Conservation (phyloP, 2,888 invertebrate species). For the Drosophila neonasuta region DNA sequence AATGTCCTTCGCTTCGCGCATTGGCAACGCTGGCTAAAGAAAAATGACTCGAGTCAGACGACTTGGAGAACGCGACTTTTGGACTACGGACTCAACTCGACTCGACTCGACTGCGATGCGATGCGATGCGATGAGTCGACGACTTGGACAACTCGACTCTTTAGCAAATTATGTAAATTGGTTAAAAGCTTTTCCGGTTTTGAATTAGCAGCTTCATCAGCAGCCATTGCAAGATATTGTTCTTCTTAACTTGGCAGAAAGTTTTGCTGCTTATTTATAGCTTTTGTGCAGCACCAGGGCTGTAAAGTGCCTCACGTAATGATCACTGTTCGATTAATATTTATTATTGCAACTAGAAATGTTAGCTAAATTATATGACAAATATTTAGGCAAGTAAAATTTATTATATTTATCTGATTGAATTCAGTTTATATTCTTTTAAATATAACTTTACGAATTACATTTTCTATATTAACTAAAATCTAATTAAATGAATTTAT, state of each 20-base stretch:
- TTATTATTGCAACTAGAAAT: background rate
- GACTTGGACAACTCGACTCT: slow-evolving; percentile 35
- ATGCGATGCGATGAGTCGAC: background rate
- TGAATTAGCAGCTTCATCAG: slow-evolving; percentile 78
- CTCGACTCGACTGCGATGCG: background rate
- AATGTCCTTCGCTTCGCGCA: slow-evolving; percentile 57
- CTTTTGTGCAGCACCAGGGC: slow-evolving; percentile 10
- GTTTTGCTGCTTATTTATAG: slow-evolving; percentile 45
- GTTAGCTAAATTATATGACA: too few relatives aligned
- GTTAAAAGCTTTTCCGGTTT: slow-evolving; percentile 80
- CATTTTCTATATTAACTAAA: too few relatives aligned
- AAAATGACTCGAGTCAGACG: slow-evolving; percentile 47
- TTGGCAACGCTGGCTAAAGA: slow-evolving; percentile 26
- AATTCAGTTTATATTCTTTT: too few relatives aligned
- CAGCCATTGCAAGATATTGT: slow-evolving; percentile 60
- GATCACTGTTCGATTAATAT: background rate
- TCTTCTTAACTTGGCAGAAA: slow-evolving; percentile 49
- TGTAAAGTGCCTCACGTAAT: background rate
- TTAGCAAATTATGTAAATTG: slow-evolving; percentile 80
- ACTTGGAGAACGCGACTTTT: slow-evolving; percentile 25
- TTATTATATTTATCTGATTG: too few relatives aligned
- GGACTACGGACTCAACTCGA: slow-evolving; percentile 6
- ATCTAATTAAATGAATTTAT: background rate
- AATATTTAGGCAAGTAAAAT: too few relatives aligned
- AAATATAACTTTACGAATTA: too few relatives aligned